These are phyloP conservation scores for Lagopus muta DNA, from an alignment of 2,113 vertebrate genomes.

Conservation along the genomic window DNA sequence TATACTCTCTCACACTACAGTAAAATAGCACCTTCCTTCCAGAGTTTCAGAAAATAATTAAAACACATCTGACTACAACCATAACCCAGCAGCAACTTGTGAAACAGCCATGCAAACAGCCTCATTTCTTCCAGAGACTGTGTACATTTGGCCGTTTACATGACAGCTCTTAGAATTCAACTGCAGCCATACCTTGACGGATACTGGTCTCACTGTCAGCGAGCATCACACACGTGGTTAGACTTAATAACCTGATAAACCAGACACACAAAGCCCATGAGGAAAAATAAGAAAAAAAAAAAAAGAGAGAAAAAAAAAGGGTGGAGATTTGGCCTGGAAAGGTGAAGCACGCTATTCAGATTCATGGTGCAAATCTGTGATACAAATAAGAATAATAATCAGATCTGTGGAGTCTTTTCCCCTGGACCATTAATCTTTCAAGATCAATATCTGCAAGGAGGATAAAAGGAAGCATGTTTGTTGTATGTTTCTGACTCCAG, in stretches of 20 bases:
- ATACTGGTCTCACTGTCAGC: background rate
- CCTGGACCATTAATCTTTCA: background rate
- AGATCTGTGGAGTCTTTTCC: background rate
- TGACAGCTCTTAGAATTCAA: background rate
- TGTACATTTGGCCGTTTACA: background rate
- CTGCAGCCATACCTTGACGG: background rate
- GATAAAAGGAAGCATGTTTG: slow-evolving; percentile 1
- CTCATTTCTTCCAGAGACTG: background rate
- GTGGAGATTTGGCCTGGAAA: background rate
- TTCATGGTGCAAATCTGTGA: background rate
- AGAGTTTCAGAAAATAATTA: background rate
- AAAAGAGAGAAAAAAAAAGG: background rate
- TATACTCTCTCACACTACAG: background rate
- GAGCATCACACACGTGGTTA: background rate
- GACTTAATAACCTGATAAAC: background rate
- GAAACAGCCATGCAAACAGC: background rate
- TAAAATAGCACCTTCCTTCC: background rate
- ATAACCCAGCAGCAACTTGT: background rate
- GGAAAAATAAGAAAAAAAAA: background rate
- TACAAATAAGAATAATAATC: background rate
- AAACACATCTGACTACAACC: background rate
- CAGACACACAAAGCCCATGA: background rate
- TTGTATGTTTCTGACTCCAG: background rate
- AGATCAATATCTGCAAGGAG: background rate
- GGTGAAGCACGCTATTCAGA: background rate